Conservation (phyloP, 2,888 invertebrate species). For the Leptogaster cylindrica region DNA sequence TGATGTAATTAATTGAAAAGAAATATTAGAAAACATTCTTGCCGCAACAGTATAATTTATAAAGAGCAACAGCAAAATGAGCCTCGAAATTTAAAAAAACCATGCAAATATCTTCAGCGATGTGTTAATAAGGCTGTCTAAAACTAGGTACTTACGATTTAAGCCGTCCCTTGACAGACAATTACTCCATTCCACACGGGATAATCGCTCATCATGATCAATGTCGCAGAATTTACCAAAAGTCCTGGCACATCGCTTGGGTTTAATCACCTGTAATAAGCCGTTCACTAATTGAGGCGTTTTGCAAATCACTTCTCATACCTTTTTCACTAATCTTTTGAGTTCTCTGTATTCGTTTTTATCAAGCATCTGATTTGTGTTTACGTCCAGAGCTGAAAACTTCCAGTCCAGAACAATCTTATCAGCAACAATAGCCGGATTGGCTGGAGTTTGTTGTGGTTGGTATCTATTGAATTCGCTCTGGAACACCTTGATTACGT, state of each 20-base stretch:
- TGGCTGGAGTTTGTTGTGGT: slow-evolving; percentile 48
- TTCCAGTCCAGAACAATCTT: slow-evolving; percentile 84
- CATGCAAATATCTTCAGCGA: too few relatives aligned
- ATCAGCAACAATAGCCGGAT: slow-evolving; percentile 57
- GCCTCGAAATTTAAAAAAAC: neutral
- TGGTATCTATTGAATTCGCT: slow-evolving; percentile 72
- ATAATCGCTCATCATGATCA: slow-evolving; percentile 79
- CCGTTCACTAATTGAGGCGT: neutral
- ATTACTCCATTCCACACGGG: slow-evolving; percentile 82
- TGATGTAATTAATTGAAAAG: too few relatives aligned
- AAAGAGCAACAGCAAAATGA: too few relatives aligned
- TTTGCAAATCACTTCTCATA: too few relatives aligned
- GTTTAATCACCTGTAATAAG: slow-evolving; percentile 73
- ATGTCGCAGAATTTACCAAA: slow-evolving; percentile 89
- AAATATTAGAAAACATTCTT: too few relatives aligned
- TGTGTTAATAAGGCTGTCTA: too few relatives aligned
- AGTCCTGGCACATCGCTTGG: slow-evolving; percentile 85
- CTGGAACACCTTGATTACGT: slow-evolving; percentile 83
- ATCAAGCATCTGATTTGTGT: slow-evolving; percentile 78
- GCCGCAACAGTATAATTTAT: too few relatives aligned
- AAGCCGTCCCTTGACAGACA: slow-evolving; percentile 83
- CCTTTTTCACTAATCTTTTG: slow-evolving; percentile 81
- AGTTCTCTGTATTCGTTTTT: slow-evolving; percentile 83
- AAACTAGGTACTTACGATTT: slow-evolving; percentile 87
- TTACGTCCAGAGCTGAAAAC: slow-evolving; percentile 81